Conservation (phyloP, 2,797 vertebrate genomes). For the Neoniphon sammara region DNA sequence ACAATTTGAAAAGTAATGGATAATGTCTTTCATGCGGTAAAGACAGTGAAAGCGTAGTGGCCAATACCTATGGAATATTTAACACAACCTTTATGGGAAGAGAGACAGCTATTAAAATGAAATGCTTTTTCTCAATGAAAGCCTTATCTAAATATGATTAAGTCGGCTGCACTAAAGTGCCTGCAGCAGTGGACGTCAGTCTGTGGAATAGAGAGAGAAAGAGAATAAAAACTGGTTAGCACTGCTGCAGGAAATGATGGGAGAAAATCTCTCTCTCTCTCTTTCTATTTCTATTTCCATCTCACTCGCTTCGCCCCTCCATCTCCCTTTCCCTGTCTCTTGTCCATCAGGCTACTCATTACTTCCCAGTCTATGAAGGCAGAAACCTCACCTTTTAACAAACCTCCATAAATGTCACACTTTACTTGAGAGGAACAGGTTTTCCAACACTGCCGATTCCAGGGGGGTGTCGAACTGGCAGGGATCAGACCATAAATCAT, state of each 20-base stretch:
- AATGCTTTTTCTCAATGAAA: slow-evolving; percentile 44
- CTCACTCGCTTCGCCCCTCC: neutral
- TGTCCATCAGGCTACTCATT: slow-evolving; percentile 42
- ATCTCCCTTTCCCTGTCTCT: neutral
- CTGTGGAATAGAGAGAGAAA: slow-evolving; percentile 41
- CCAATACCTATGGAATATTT: slow-evolving; percentile 31
- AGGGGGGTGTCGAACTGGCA: slow-evolving; percentile 11
- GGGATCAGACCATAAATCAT: slow-evolving; percentile 15
- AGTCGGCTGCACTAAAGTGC: slow-evolving; percentile 46
- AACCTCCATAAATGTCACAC: slow-evolving; percentile 62
- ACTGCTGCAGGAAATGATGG: slow-evolving; percentile 39
- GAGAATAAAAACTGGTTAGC: slow-evolving; percentile 47
- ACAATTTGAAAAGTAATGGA: neutral
- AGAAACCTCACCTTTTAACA: slow-evolving; percentile 60
- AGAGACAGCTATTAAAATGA: slow-evolving; percentile 52
- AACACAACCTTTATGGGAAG: slow-evolving; percentile 23
- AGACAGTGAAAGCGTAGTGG: slow-evolving; percentile 1
- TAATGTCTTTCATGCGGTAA: neutral
- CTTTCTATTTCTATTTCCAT: slow-evolving; percentile 2
- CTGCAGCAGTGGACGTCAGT: slow-evolving; percentile 54
- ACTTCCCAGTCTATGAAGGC: slow-evolving; percentile 44
- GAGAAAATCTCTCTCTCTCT: slow-evolving; percentile 34
- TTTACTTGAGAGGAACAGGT: slow-evolving; percentile 52
- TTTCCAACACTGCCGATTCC: slow-evolving; percentile 26
- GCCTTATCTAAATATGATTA: slow-evolving; percentile 68